A percentile compares a stretch with the other conserved stretches of the same genome.
Conservation (phyloP, 2,113 vertebrate genomes). For the Pelvicachromis taeniatus region DNA sequence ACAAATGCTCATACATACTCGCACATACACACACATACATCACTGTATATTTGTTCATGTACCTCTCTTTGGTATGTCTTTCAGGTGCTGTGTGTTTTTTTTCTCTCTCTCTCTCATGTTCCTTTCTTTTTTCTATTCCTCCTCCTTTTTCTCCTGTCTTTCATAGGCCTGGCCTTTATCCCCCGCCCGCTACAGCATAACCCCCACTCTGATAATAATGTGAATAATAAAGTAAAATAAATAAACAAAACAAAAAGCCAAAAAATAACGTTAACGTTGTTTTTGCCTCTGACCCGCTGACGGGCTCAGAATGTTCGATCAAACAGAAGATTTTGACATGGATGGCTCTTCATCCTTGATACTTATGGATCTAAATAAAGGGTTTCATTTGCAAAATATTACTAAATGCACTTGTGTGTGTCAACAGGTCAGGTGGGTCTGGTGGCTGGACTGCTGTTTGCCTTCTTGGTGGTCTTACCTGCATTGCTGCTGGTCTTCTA, state of each 20-base stretch:
- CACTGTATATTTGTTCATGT: too few relatives aligned
- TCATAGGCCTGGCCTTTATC: background rate
- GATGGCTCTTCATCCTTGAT: background rate
- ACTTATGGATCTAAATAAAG: background rate
- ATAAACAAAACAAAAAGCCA: background rate
- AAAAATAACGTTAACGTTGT: background rate
- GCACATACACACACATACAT: too few relatives aligned
- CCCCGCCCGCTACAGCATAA: background rate
- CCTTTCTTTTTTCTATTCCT: background rate
- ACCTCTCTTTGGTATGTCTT: too few relatives aligned
- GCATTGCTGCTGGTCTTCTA: constrained; percentile 74
- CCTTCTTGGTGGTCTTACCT: constrained; percentile 82
- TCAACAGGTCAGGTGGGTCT: constrained; percentile 73
- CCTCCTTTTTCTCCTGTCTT: background rate
- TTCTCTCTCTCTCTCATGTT: background rate
- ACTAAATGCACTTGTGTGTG: background rate
- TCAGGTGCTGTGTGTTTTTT: too few relatives aligned
- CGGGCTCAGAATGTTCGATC: background rate
- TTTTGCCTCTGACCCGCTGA: background rate
- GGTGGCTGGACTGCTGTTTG: constrained; percentile 71
- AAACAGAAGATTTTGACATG: background rate
- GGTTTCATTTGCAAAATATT: background rate
- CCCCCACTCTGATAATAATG: background rate
- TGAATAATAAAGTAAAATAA: too few relatives aligned
- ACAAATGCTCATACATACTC: too few relatives aligned